Conservation (phyloP, 2,113 vertebrate genomes). For the Corythornis vintsioides region DNA sequence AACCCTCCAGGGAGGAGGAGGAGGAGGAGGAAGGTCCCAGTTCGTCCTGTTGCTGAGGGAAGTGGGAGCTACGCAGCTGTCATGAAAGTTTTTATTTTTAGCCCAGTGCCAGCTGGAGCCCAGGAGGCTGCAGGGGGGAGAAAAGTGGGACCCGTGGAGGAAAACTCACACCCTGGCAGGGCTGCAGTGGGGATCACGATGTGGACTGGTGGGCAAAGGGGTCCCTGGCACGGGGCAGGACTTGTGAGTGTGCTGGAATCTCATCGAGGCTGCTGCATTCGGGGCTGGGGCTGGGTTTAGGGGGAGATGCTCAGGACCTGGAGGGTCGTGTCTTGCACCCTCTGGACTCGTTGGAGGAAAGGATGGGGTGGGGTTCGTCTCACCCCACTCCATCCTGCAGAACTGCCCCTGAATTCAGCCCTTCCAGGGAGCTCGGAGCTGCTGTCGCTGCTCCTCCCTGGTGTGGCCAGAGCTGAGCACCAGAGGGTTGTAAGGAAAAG, state of each 20-base stretch:
- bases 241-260: fast-evolving
- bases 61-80: not conserved
- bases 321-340: fast-evolving
- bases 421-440: fast-evolving
- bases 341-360: not conserved
- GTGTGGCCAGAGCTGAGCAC: not conserved
- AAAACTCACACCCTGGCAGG: not conserved
- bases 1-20: not conserved
- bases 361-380: not conserved
- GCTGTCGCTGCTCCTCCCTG: not conserved
- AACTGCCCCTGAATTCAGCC: not conserved
- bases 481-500: not conserved
- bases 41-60: not conserved
- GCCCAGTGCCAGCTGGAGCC: not conserved
- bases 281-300: not conserved
- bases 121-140: not conserved
- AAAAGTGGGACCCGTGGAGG: not conserved
- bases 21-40: not conserved
- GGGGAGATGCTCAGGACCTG: not conserved
- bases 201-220: fast-evolving
- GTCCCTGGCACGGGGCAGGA: fast-evolving
- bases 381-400: not conserved
- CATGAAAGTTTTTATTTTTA: conserved; percentile 26
- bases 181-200: fast-evolving
- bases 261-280: fast-evolving